These are phyloP conservation scores for Glaucomys volans DNA, from an alignment of 2,113 vertebrate species.

Conservation along the genomic window DNA sequence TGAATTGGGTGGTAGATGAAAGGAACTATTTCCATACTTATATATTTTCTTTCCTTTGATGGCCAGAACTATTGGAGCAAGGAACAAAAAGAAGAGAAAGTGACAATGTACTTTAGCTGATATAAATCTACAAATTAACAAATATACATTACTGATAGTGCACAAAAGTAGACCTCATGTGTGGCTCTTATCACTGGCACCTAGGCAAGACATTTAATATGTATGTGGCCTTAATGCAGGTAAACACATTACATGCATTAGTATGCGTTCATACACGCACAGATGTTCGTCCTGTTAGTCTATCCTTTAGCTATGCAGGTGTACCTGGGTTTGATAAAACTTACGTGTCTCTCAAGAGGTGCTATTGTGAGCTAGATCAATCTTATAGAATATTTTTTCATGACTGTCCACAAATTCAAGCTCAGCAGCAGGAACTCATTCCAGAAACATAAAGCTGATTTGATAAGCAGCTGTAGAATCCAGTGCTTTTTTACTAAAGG, in stretches of 20 bases:
- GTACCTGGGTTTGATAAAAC: slow-evolving; percentile 48
- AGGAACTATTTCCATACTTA: background rate
- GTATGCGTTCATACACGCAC: background rate
- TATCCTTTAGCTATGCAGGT: background rate
- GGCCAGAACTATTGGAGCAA: background rate
- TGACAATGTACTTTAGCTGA: slow-evolving; percentile 47
- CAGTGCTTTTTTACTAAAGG: slow-evolving; percentile 79
- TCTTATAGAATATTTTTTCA: slow-evolving; percentile 68
- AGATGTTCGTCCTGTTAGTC: background rate
- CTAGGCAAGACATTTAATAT: slow-evolving; percentile 29
- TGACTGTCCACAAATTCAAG: slow-evolving; percentile 82
- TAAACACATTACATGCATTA: slow-evolving; percentile 58
- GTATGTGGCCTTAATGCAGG: slow-evolving; percentile 13
- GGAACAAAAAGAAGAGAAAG: slow-evolving; percentile 51
- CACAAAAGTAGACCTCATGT: background rate
- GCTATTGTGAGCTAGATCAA: slow-evolving; percentile 79
- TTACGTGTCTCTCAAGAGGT: slow-evolving; percentile 70
- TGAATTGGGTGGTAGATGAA: slow-evolving; percentile 28
- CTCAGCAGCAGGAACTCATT: slow-evolving; percentile 87
- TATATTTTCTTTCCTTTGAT: slow-evolving; percentile 35
- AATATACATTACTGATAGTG: slow-evolving; percentile 12
- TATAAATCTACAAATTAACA: slow-evolving; percentile 59
- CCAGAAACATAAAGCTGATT: slow-evolving; percentile 86
- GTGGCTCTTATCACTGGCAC: slow-evolving; percentile 22
- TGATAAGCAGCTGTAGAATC: slow-evolving; percentile 88